These are phyloP conservation scores for Cynoglossus semilaevis DNA, from an alignment of 2,113 vertebrate species.

Conservation along the genomic window DNA sequence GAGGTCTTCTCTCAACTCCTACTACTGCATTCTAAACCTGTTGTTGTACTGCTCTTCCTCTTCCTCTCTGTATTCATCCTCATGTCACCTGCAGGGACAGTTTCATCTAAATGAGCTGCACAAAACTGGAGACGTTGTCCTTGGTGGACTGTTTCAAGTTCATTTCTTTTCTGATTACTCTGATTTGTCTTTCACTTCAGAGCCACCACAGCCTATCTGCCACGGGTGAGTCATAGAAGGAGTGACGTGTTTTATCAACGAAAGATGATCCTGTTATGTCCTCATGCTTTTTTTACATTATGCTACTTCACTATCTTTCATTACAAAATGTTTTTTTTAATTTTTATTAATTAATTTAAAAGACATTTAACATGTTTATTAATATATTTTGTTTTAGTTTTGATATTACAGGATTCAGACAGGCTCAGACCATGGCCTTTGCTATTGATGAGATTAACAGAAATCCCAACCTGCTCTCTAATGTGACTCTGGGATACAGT, in stretches of 20 bases:
- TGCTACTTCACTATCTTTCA: background rate
- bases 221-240: too few relatives aligned
- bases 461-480: slow-evolving; percentile 34
- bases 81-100: slow-evolving; percentile 41
- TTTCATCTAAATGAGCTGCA: slow-evolving; percentile 54
- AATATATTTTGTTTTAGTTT: slow-evolving; percentile 35
- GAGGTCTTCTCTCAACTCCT: background rate
- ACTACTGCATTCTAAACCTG: background rate
- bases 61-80: slow-evolving; percentile 9
- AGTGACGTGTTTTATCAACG: too few relatives aligned
- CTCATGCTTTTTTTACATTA: too few relatives aligned
- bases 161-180: slow-evolving; percentile 52
- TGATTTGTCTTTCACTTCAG: slow-evolving; percentile 43
- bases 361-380: background rate
- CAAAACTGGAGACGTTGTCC: slow-evolving; percentile 49
- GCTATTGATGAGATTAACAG: slow-evolving; percentile 50
- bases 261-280: too few relatives aligned
- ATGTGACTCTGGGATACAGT: slow-evolving; percentile 54
- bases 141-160: slow-evolving; percentile 59
- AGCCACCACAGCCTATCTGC: slow-evolving; percentile 47
- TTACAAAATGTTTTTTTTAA: too few relatives aligned
- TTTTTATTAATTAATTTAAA: too few relatives aligned
- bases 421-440: slow-evolving; percentile 54
- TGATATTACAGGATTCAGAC: slow-evolving; percentile 44
- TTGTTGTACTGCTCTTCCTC: background rate